A percentile compares a stretch with the other conserved stretches of the same genome.
These are phyloP conservation scores for Vulpes vulpes DNA, from an alignment of 2,113 vertebrate species.

Conservation along the genomic window DNA sequence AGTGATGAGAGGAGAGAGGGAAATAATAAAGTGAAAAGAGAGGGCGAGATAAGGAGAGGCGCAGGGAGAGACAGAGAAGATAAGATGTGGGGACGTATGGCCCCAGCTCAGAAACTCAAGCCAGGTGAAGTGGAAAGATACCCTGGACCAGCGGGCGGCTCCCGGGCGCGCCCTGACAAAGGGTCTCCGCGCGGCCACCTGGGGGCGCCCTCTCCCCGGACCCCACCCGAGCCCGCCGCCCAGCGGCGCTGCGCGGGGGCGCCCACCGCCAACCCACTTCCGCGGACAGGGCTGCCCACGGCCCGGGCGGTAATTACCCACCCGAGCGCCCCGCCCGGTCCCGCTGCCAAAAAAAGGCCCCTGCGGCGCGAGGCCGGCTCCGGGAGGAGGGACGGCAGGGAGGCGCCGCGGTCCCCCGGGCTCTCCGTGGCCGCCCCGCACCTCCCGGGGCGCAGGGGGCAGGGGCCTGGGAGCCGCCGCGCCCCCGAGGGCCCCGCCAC, in stretches of 20 bases:
- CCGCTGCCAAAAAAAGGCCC: constrained; percentile 6
- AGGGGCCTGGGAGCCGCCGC: background rate
- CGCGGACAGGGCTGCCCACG: background rate
- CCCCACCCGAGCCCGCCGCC: background rate
- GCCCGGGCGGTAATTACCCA: background rate
- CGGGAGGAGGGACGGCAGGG: background rate
- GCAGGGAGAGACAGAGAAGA: constrained; percentile 38
- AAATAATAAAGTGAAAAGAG: constrained; percentile 44
- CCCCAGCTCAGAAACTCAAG: constrained; percentile 59
- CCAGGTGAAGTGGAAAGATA: constrained; percentile 38
- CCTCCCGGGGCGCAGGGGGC: background rate
- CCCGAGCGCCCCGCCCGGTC: background rate
- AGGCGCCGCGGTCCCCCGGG: background rate
- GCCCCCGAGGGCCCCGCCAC: background rate
- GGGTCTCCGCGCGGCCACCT: background rate
- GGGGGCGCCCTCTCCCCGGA: background rate
- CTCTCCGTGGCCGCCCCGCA: background rate
- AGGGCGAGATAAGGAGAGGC: constrained; percentile 42
- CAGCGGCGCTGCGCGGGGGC: background rate
- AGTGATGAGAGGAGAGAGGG: background rate
- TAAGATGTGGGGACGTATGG: constrained; percentile 39
- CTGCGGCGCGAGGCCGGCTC: background rate
- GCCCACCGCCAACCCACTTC: background rate
- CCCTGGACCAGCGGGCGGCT: background rate
- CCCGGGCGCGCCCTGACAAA: background rate